These are phyloP conservation scores for Athrips mouffetella DNA, from an alignment of 2,888 invertebrate genomes.

Conservation along the genomic window DNA sequence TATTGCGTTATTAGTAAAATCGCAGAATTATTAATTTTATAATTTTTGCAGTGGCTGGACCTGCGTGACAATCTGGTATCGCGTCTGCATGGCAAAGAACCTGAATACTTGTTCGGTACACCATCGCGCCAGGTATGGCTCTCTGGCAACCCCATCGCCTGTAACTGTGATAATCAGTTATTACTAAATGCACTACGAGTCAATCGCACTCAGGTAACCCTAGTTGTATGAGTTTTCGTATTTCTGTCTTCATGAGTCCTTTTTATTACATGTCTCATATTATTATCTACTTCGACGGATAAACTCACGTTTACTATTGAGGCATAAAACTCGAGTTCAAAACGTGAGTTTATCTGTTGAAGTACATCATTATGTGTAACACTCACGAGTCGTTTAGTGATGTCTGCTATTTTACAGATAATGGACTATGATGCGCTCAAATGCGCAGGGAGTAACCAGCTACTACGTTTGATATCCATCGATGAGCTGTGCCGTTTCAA, in stretches of 20 bases:
- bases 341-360: too few species aligned
- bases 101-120: background rate
- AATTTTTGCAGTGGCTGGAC: constrained; percentile 4
- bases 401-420: background rate
- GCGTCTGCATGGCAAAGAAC: background rate
- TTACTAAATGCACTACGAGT: background rate
- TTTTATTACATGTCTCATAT: too few species aligned
- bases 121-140: background rate
- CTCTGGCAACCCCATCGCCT: constrained; percentile 2
- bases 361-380: too few species aligned
- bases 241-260: too few species aligned
- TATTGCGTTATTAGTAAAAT: too few species aligned
- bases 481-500: background rate
- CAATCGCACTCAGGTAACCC: background rate
- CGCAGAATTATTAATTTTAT: too few species aligned
- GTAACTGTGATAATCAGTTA: constrained; percentile 7
- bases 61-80: constrained; percentile 5
- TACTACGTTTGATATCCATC: background rate
- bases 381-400: too few species aligned
- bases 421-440: background rate
- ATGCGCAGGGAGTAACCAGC: background rate
- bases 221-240: too few species aligned
- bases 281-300: too few species aligned
- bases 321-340: too few species aligned
- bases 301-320: too few species aligned